phyloP scores from a whole-genome alignment of 2,113 vertebrate species.

The Plecturocebus donacophilus region DNA sequence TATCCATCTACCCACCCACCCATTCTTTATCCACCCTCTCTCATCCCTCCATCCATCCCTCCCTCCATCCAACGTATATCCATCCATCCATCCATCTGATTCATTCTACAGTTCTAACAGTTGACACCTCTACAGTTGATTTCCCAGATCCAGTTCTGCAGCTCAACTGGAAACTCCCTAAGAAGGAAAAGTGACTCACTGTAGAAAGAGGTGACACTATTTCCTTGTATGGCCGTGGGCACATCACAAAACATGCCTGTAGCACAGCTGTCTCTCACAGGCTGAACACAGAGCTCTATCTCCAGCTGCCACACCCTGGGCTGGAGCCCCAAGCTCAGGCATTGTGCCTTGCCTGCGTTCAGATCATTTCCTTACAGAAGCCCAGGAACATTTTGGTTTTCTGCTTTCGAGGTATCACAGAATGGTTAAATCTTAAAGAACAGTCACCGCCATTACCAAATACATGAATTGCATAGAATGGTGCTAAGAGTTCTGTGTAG shows the following conservation, averaged over 20 bases:
- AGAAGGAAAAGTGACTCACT: not conserved
- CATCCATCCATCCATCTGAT: too few species aligned
- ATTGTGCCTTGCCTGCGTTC: accelerated
- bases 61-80: not conserved
- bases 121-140: too few species aligned
- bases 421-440: not conserved
- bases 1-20: not conserved
- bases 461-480: accelerated
- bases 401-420: not conserved
- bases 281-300: too few species aligned
- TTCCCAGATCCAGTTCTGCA: not conserved
- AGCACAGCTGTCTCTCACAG: not conserved
- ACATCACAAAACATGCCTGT: not conserved
- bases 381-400: not conserved
- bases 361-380: not conserved
- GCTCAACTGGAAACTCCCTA: not conserved
- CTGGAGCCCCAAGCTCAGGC: not conserved
- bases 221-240: not conserved
- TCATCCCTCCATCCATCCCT: not conserved
- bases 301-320: not conserved
- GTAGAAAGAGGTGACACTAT: not conserved
- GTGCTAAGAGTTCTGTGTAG: not conserved
- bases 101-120: not conserved
- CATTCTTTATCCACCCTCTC: not conserved
- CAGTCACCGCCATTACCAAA: not conserved